Evolutionary conservation across 2,888 invertebrate species (phyloP), one percentile per base, ranked within the genome.

Genomic region (Drosophila anceps): DNA sequence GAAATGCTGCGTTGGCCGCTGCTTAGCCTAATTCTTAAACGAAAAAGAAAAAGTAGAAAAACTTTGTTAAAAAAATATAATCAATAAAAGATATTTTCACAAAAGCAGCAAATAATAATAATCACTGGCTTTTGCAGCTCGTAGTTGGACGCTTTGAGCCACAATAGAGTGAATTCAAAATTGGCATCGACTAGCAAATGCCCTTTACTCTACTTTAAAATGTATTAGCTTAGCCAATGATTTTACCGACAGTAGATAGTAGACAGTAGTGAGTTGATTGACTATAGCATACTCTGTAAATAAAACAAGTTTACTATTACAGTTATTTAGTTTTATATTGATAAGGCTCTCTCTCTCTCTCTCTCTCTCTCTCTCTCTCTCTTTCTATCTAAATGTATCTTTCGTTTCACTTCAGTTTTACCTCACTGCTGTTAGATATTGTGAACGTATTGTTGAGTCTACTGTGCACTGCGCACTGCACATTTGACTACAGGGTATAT

Each of bases 11-110:
- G 39, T 51, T 46, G 33, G 24, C 27, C 29, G 20, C 31, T 29
- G 54, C 35, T 83, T 86, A 86, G 80, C 84, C 87, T 53, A 82
- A 64, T 73, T 80, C 50, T 31, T 46, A 5, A 33, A 53, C 60
- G 24, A 15, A 24, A 15, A 37, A 31, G 6, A 35, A 53, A 46
- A 46, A 41, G 54, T 24, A 0, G 10, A 35, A 44, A 53, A 46
- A 6, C 1, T 35, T 8, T 51, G 13, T 18, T 44, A 18, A n/a
- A 0, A 0, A 9, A 35, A 54, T 39, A 29, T 35, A 69, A 75
- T 61, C 51, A 76, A 48, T 59, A 64, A 61, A 41, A 48, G 24
- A 53, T 43, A 20, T 33, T 43, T 59, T 50, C 10, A 60, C 27
- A 69, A 60, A 3, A 78, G 58, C 37, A 68, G 67, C 46, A 60